Evolutionary conservation across 2,888 invertebrate genomes (phyloP), one percentile per base, ranked within the genome.

Genomic region (Phasia obesa): DNA sequence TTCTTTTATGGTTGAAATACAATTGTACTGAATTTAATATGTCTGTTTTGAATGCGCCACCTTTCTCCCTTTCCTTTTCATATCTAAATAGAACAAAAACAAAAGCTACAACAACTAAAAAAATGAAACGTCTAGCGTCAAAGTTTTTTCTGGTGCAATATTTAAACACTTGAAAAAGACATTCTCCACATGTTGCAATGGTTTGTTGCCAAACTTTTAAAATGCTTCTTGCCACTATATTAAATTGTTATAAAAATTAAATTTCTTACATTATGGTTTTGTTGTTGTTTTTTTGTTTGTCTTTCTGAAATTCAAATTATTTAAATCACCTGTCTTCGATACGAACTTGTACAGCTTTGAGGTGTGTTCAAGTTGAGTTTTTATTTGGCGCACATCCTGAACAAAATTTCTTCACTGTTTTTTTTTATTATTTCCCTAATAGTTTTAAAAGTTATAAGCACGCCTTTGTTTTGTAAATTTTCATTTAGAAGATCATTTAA

Each of bases 161-260:
- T 57, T 78, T 78, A 55, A 38, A 62, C 70, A 78, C 70, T 78
- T 55, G 62, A 71, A 78, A 70, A 70, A 59, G 19, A 47, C 47
- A 47, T 21, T 31, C 70, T 57, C 23, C 57, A 59, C 31, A 71
- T 71, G 59, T 71, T 59, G 70, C 49, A 71, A n/a, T 31, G 44
- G 25, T 11, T 9, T 21, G 21, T 57, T 11, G 59, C 59, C 59
- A 71, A 70, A 49, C 17, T 38, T 19, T 13, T 17, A 60, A 42
- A 51, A 51, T 13, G 13, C 3, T 38, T 13, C 13, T 38, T 38
- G 6, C 13, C 38, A 38, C 38, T 38, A 13, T 38, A 38, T 38
- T 1, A 38, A 38, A 59, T 57, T 47, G 44, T 27, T 59, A 31
- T 59, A 2, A 57, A 31, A 57, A 27, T 47, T 49, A 47, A 59